These are phyloP conservation scores for Recurvirostra avosetta DNA, from an alignment of 2,113 vertebrate genomes.

Conservation along the genomic window DNA sequence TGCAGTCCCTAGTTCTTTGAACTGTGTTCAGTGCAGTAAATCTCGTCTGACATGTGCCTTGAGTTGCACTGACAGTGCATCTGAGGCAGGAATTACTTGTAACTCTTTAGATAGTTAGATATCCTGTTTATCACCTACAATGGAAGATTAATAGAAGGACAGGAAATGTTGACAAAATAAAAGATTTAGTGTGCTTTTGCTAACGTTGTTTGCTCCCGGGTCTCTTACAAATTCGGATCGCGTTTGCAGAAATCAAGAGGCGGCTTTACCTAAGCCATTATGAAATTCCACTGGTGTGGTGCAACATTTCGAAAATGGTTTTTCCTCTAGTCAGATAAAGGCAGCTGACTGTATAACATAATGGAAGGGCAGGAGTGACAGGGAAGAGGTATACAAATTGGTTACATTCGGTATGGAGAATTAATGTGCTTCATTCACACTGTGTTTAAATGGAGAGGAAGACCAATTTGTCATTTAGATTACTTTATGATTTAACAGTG, in stretches of 20 bases:
- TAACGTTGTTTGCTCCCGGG: neutral
- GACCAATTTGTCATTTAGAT: slow-evolving; percentile 43
- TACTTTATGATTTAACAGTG: slow-evolving; percentile 8
- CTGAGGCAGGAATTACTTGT: neutral
- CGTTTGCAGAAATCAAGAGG: neutral
- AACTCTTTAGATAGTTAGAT: neutral
- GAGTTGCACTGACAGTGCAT: neutral
- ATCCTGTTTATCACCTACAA: neutral
- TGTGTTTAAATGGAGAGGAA: neutral
- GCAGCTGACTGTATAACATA: neutral
- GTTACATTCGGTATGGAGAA: neutral
- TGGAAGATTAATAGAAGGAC: neutral
- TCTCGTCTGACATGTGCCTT: neutral
- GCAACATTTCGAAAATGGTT: neutral
- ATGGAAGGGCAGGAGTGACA: slow-evolving; percentile 18
- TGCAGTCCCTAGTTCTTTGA: neutral
- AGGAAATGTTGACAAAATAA: neutral
- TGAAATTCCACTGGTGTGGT: neutral
- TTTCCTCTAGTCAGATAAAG: slow-evolving; percentile 12
- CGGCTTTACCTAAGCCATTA: neutral
- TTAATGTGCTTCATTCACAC: slow-evolving; percentile 28
- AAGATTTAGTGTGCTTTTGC: neutral
- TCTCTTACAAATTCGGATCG: neutral
- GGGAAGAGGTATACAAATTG: neutral
- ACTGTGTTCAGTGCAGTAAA: neutral